A percentile compares a stretch with the other conserved stretches of the same genome.
phyloP scores from a whole-genome alignment of 2,888 invertebrate genomes.

The Thecocarcelia acutangulata region DNA sequence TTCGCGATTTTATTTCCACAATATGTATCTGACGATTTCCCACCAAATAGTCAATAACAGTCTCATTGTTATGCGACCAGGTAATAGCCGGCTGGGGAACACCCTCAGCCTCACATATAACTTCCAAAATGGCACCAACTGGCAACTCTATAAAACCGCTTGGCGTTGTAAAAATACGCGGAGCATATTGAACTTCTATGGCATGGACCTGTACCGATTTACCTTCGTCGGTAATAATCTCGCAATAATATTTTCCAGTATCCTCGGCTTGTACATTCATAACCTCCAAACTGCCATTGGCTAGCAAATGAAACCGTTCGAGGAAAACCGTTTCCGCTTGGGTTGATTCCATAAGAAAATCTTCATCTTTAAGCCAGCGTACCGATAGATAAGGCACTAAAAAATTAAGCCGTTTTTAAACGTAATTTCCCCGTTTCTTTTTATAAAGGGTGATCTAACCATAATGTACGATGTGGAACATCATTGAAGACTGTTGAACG shows the following conservation, averaged over 20 bases:
- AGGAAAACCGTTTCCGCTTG: constrained; percentile 77
- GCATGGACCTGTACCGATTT: constrained; percentile 85
- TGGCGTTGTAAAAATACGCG: constrained; percentile 86
- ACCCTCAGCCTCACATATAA: constrained; percentile 88
- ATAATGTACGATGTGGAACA: no score
- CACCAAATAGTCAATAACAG: constrained; percentile 73
- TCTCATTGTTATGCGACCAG: constrained; percentile 83
- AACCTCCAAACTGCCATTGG: constrained; percentile 88
- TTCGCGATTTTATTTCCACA: constrained; percentile 82
- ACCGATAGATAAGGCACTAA: constrained; percentile 84
- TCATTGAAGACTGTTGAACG: no score
- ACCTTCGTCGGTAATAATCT: constrained; percentile 78
- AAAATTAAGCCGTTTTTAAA: constrained; percentile 20
- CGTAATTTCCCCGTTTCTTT: constrained; percentile 16
- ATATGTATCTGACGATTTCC: constrained; percentile 78
- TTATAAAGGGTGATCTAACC: no score
- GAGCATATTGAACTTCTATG: constrained; percentile 89
- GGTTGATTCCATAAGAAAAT: constrained; percentile 85
- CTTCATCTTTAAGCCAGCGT: constrained; percentile 87
- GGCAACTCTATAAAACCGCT: constrained; percentile 87
- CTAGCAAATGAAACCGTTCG: constrained; percentile 85
- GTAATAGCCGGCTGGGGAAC: constrained; percentile 88
- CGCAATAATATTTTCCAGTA: constrained; percentile 83
- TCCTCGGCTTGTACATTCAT: constrained; percentile 82
- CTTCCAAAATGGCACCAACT: constrained; percentile 88